A percentile compares a stretch with the other conserved stretches of the same genome.
These are phyloP conservation scores for Schizaphis graminum DNA, from an alignment of 2,888 invertebrate genomes.

Conservation along the genomic window DNA sequence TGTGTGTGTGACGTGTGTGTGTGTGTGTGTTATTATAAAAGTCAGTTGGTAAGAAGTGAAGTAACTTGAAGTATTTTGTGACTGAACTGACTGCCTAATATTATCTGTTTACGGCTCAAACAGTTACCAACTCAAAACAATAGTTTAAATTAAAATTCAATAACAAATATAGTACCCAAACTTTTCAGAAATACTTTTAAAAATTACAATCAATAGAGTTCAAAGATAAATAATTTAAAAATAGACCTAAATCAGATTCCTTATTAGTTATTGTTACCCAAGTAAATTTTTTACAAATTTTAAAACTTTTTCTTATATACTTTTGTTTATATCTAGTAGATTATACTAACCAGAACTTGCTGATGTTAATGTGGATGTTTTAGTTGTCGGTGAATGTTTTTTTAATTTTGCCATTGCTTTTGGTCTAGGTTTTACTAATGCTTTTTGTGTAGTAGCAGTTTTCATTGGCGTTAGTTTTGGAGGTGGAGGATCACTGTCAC, in stretches of 20 bases:
- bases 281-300: background rate
- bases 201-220: background rate
- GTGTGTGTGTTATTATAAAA: no score
- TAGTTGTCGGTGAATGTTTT: slow-evolving; percentile 66
- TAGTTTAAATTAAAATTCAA: background rate
- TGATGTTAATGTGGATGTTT: slow-evolving; percentile 66
- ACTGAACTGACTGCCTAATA: no score
- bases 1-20: no score
- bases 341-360: slow-evolving; percentile 64
- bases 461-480: slow-evolving; percentile 72
- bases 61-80: no score
- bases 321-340: background rate
- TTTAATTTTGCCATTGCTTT: slow-evolving; percentile 68
- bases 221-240: background rate
- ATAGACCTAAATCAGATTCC: background rate
- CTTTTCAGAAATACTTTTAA: background rate
- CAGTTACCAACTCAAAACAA: background rate
- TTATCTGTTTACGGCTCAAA: no score
- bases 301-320: background rate
- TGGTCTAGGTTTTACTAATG: slow-evolving; percentile 71
- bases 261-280: background rate
- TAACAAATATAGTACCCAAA: background rate
- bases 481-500: slow-evolving; percentile 72
- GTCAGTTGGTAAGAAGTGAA: no score
- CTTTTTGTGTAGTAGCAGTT: slow-evolving; percentile 67